Conservation (phyloP, 2,113 vertebrate genomes). For the Mormoops blainvillei region DNA sequence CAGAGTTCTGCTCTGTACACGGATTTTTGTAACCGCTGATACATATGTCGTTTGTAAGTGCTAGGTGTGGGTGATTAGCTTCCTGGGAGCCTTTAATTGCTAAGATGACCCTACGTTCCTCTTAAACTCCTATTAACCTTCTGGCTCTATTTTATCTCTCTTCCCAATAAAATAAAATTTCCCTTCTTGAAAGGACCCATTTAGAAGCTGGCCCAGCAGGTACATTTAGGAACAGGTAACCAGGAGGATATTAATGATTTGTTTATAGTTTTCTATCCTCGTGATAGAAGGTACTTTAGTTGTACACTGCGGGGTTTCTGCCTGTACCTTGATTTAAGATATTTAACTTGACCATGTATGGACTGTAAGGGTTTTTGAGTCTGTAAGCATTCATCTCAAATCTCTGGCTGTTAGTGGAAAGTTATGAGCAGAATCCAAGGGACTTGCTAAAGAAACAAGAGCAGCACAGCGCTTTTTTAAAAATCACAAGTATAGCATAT, state of each 20-base stretch:
- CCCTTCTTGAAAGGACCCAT: conserved; percentile 67
- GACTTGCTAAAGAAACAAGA: neutral
- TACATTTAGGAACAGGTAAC: neutral
- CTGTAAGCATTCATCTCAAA: neutral
- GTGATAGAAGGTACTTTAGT: neutral
- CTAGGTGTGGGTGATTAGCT: conserved; percentile 70
- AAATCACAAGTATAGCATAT: neutral
- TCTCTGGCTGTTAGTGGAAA: neutral
- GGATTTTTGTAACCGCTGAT: neutral
- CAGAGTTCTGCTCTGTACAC: neutral
- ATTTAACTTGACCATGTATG: neutral
- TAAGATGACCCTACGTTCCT: conserved; percentile 44
- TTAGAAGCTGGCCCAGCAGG: conserved; percentile 54
- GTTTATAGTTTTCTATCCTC: neutral
- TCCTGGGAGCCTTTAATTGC: conserved; percentile 70
- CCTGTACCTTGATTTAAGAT: neutral
- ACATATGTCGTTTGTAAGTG: conserved; percentile 33
- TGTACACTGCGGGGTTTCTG: neutral
- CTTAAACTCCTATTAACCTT: conserved; percentile 60
- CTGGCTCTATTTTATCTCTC: conserved; percentile 57
- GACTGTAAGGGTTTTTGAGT: neutral
- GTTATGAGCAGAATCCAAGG: neutral
- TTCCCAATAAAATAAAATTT: conserved; percentile 56
- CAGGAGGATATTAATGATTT: neutral
- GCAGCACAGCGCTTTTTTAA: neutral